phyloP scores from a whole-genome alignment of 2,797 vertebrate species.

The Luscinia luscinia region DNA sequence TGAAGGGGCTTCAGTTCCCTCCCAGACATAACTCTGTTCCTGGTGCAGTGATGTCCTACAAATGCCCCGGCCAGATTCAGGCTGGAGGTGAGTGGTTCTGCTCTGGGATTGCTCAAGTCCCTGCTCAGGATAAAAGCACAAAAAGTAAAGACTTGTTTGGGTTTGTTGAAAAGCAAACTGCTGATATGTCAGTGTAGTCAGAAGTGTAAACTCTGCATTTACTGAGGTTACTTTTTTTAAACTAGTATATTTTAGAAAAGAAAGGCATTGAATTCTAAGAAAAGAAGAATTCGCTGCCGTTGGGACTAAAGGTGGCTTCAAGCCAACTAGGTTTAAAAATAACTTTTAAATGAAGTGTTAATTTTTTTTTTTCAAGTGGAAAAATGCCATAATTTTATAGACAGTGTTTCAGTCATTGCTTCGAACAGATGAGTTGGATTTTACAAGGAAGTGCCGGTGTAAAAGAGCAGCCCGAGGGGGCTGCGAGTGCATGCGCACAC shows the following conservation, averaged over 20 bases:
- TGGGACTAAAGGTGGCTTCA: not conserved
- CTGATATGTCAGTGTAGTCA: not conserved
- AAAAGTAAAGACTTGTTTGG: not conserved
- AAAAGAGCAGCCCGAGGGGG: not conserved
- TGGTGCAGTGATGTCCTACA: not conserved
- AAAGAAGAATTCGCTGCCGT: conserved; percentile 5
- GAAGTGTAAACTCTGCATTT: conserved; percentile 1
- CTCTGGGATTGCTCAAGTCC: not conserved
- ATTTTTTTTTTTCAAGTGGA: conserved; percentile 31
- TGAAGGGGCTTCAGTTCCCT: not conserved
- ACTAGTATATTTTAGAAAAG: not conserved
- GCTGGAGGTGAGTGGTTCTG: not conserved
- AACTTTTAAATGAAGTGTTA: conserved; percentile 41
- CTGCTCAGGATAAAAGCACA: not conserved
- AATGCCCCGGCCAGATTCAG: not conserved
- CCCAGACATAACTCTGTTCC: not conserved
- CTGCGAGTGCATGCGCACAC: not conserved
- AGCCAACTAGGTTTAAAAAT: conserved; percentile 52
- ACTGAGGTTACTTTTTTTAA: not conserved
- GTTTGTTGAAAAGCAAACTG: not conserved
- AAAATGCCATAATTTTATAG: conserved; percentile 44
- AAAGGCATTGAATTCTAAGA: conserved; percentile 13
- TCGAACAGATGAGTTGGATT: conserved; percentile 42
- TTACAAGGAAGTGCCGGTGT: not conserved
- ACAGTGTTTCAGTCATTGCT: conserved; percentile 37